Evolutionary conservation across 2,888 invertebrate genomes (phyloP).

Genomic region (Argyresthia albistria): DNA sequence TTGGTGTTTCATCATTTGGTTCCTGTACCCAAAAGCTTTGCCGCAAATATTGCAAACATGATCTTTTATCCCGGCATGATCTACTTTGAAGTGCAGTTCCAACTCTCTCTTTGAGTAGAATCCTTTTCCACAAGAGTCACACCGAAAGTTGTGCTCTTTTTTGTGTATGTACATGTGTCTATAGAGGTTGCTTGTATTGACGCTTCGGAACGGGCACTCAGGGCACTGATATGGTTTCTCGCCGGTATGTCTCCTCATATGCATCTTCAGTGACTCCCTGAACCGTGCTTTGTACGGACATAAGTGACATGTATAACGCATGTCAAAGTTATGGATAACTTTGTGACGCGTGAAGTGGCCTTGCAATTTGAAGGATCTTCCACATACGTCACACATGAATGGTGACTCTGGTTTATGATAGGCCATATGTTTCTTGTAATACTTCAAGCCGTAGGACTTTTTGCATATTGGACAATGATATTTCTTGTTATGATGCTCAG

Average conservation of each 20-base stretch:
- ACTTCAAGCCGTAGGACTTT: conserved; percentile 36
- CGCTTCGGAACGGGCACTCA: conserved; percentile 40
- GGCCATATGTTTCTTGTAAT: conserved; percentile 41
- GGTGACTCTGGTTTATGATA: conserved; percentile 29
- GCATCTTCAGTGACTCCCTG: conserved; percentile 26
- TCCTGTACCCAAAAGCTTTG: no score
- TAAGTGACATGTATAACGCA: conserved; percentile 30
- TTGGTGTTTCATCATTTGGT: no score
- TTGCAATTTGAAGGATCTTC: conserved; percentile 39
- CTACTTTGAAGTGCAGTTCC: no score
- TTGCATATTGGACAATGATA: conserved; percentile 42
- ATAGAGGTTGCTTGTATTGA: conserved; percentile 38
- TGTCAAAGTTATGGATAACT: conserved; percentile 42
- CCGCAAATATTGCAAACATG: no score
- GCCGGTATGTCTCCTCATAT: conserved; percentile 51
- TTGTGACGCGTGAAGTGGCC: conserved; percentile 43
- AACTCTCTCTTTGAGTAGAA: no score
- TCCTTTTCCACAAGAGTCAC: no score
- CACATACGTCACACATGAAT: conserved; percentile 56
- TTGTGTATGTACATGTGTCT: conserved; percentile 24
- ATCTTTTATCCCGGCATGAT: no score
- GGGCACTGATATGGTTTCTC: conserved; percentile 44
- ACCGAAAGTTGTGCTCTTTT: no score
- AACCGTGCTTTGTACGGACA: no score
- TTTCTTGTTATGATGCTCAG: conserved; percentile 44